phyloP scores from a whole-genome alignment of 2,113 vertebrate species.

The Mormyrus lacerda region DNA sequence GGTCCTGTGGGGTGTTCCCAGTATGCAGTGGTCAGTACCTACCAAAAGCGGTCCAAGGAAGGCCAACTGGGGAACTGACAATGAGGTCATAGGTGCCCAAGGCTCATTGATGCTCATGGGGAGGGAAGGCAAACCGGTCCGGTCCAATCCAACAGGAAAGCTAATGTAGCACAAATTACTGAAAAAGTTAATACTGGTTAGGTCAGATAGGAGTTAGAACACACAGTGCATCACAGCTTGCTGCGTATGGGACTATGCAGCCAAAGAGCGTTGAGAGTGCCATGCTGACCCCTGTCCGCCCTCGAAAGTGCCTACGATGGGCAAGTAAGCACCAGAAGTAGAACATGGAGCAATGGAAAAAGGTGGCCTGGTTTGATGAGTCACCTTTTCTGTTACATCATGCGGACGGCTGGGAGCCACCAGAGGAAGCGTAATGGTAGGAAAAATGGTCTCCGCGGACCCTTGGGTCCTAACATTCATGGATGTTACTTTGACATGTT shows the following conservation, averaged over 20 bases:
- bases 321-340: neutral
- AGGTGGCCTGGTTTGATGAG: neutral
- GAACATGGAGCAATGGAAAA: neutral
- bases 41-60: neutral
- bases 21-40: neutral
- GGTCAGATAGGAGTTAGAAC: neutral
- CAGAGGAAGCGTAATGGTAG: neutral
- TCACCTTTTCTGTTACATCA: neutral
- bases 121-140: neutral
- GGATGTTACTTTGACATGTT: neutral
- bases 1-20: too few species aligned
- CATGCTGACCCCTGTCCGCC: neutral
- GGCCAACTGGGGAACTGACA: neutral
- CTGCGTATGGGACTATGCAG: neutral
- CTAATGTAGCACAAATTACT: neutral
- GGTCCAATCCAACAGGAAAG: neutral
- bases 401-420: neutral
- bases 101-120: neutral
- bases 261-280: neutral
- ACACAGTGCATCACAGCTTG: neutral
- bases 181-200: neutral
- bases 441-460: neutral
- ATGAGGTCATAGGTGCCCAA: neutral
- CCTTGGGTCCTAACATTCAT: neutral
- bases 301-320: neutral